phyloP scores from a whole-genome alignment of 2,113 vertebrate genomes.

The Ameiurus melas region DNA sequence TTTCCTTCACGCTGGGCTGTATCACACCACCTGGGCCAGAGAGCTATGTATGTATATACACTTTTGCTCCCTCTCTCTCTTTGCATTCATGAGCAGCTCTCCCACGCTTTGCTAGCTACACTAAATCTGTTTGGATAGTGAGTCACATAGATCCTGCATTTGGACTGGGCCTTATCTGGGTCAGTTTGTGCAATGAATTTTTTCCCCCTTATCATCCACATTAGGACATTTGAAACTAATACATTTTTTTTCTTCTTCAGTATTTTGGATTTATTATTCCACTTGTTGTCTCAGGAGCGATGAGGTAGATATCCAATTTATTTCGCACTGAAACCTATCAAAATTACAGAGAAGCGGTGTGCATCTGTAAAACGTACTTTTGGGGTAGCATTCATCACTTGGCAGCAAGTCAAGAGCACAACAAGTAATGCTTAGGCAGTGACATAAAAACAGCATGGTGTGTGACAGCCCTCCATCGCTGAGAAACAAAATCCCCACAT shows the following conservation, averaged over 20 bases:
- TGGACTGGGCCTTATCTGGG: constrained; percentile 32
- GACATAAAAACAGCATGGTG: constrained; percentile 44
- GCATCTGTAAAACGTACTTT: constrained; percentile 7
- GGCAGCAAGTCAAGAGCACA: constrained; percentile 30
- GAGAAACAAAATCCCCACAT: constrained; percentile 38
- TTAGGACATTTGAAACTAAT: not conserved
- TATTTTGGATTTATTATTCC: constrained; percentile 19
- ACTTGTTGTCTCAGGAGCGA: constrained; percentile 5
- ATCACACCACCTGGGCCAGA: not conserved
- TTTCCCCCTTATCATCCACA: not conserved
- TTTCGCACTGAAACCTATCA: constrained; percentile 8
- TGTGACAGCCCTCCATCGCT: constrained; percentile 37
- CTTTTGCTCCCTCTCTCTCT: not conserved
- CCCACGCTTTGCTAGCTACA: not conserved
- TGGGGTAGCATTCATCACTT: constrained; percentile 26
- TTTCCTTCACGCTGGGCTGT: no score
- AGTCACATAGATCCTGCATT: constrained; percentile 28
- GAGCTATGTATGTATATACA: not conserved
- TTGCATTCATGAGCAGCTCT: constrained; percentile 20
- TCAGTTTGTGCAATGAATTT: constrained; percentile 1
- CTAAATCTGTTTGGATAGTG: constrained; percentile 30
- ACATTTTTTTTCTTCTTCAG: not conserved
- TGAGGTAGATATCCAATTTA: constrained; percentile 21
- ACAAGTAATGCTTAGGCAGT: constrained; percentile 27
- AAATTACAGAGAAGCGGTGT: constrained; percentile 28